Evolutionary conservation across 2,888 invertebrate species (phyloP).

Genomic region (Heliconius sara): DNA sequence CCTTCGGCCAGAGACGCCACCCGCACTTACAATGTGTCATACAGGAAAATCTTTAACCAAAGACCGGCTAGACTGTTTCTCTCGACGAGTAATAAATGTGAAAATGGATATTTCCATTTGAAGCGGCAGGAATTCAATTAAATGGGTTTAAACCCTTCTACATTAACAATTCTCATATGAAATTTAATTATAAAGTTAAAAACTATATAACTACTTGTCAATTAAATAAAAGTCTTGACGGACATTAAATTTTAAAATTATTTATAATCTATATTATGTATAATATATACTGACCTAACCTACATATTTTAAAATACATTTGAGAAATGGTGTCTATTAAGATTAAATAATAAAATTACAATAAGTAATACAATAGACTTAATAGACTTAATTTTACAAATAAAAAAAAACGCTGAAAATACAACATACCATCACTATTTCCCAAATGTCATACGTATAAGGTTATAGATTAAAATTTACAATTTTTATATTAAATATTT

Average conservation of each 20-base stretch:
- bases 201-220: not conserved
- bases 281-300: not conserved
- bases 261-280: constrained; percentile 1
- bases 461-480: constrained; percentile 7
- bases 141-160: not conserved
- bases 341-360: not conserved
- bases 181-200: not conserved
- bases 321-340: not conserved
- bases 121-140: not conserved
- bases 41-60: too few species aligned
- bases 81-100: too few species aligned
- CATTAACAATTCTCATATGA: not conserved
- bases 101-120: too few species aligned
- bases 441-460: not conserved
- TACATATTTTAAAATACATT: not conserved
- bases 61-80: too few species aligned
- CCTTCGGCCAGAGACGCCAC: too few species aligned
- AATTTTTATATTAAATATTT: not conserved
- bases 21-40: too few species aligned
- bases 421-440: not conserved
- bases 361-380: constrained; percentile 4
- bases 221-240: not conserved
- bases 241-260: not conserved
- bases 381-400: not conserved
- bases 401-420: not conserved